phyloP scores from a whole-genome alignment of 2,888 invertebrate species.

The Agrilus biguttatus region DNA sequence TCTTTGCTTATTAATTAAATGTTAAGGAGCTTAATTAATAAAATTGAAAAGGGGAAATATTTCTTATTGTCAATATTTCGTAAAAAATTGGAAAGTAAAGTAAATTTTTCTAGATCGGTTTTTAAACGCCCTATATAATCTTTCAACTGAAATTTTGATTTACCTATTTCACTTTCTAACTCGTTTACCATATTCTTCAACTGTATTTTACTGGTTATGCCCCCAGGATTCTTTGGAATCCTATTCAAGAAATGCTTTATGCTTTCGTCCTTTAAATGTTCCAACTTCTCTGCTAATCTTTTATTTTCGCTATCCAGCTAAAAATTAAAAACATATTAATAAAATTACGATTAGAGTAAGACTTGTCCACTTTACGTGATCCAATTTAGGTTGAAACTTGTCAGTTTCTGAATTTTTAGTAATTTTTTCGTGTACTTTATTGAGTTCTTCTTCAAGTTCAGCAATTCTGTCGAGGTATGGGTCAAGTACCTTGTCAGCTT shows the following conservation, averaged over 20 bases:
- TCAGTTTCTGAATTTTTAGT: conserved; percentile 17
- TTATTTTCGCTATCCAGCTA: conserved; percentile 50
- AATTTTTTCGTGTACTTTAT: conserved; percentile 42
- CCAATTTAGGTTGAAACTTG: conserved; percentile 32
- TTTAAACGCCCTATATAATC: not conserved
- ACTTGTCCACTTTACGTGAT: conserved; percentile 8
- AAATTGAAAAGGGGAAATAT: too few species aligned
- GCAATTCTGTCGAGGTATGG: conserved; percentile 46
- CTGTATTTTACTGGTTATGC: conserved; percentile 55
- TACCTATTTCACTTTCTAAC: conserved; percentile 73
- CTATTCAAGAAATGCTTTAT: conserved; percentile 53
- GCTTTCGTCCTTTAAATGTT: conserved; percentile 49
- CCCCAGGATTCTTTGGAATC: conserved; percentile 58
- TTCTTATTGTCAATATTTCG: too few species aligned
- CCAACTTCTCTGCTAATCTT: conserved; percentile 48
- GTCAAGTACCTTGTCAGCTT: conserved; percentile 38
- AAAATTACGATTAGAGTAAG: not conserved
- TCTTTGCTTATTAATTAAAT: too few species aligned
- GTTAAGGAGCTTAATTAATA: too few species aligned
- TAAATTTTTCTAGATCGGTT: too few species aligned
- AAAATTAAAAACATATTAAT: conserved; percentile 8
- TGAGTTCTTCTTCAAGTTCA: conserved; percentile 46
- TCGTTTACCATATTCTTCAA: conserved; percentile 76
- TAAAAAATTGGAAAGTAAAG: too few species aligned
- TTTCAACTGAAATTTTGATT: conserved; percentile 5